A percentile compares a stretch with the other conserved stretches of the same genome.
phyloP scores from a whole-genome alignment of 2,113 vertebrate species.

The Phrynosoma blainvillii region DNA sequence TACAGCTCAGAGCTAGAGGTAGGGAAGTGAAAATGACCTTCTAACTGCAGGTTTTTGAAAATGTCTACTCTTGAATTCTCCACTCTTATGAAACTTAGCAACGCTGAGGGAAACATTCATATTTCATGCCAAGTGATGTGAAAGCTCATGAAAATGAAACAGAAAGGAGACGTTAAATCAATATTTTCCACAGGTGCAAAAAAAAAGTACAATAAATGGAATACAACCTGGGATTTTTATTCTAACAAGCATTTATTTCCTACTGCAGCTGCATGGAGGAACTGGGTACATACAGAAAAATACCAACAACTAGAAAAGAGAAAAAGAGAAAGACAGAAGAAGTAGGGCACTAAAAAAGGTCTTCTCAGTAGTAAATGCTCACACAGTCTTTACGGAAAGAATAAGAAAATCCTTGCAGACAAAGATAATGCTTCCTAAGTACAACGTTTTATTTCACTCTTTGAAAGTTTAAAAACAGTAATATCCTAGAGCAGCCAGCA shows the following conservation, averaged over 20 bases:
- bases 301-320: not conserved
- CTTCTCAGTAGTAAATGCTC: not conserved
- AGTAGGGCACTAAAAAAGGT: not conserved
- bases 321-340: not conserved
- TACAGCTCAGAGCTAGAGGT: not conserved
- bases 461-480: not conserved
- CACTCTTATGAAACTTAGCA: not conserved
- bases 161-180: not conserved
- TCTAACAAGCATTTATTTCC: not conserved
- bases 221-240: not conserved
- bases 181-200: not conserved
- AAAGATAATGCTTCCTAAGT: accelerated
- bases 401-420: not conserved
- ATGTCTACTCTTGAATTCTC: not conserved
- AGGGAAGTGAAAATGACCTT: not conserved
- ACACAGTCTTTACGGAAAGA: accelerated
- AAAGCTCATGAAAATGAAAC: slow-evolving; percentile 1
- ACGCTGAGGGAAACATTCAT: not conserved
- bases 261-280: not conserved
- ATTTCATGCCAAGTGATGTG: slow-evolving; percentile 5
- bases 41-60: not conserved
- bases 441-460: not conserved
- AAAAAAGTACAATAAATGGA: not conserved
- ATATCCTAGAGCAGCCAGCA: not conserved
- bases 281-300: not conserved